Base-by-base conservation (phyloP, 2,113 vertebrate species). In the Myrmecophaga tridactyla region DNA sequence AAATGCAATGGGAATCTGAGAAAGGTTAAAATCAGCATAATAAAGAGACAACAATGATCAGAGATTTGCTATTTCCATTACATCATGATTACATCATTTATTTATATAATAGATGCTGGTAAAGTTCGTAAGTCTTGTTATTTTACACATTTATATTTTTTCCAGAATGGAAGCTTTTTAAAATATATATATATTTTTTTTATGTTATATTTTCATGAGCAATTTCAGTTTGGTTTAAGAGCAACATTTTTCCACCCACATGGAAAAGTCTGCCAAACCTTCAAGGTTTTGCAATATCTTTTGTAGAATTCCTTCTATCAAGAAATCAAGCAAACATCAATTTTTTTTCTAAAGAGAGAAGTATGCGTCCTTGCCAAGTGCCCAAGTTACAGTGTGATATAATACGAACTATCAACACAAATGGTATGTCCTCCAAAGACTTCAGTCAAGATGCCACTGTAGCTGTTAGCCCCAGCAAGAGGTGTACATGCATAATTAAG, bases 301-400 rank as follows among this genome's bases (percentile, higher is more conserved):
- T 98, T 98, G 98, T 98, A 98, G 98, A 98, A 98, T 98, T 97
- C 97, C 96, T 98, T 98, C 98, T 99, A 98, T 98, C 98, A 97
- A 60, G 83, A 89, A 98, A 98, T 98, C 98, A 98, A 98, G 97
- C 97, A 98, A 98, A 98, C 98, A 98, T 98, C 98, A 98, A 98
- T 98, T 96, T 96, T 83, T n/a, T 96, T 97, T 97, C 97, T 94
- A 90, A 51, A 97, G 97, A 95, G 78, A 98, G 96, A 98, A 97
- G 84, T 93, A 96, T 80, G 62, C 77, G 95, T 96, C 86, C 11
- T 78, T 98, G 98, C 97, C 98, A 98, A 97, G 91, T 83, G 85
- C 96, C 96, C 77, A 84, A 89, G 91, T 89, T 95, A 78, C 39
- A 86, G 56, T 67, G 84, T 75, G 94, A 95, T 96, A 95, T 67